These are phyloP conservation scores for Callimorpha dominula DNA, from an alignment of 2,888 invertebrate genomes.

Conservation along the genomic window DNA sequence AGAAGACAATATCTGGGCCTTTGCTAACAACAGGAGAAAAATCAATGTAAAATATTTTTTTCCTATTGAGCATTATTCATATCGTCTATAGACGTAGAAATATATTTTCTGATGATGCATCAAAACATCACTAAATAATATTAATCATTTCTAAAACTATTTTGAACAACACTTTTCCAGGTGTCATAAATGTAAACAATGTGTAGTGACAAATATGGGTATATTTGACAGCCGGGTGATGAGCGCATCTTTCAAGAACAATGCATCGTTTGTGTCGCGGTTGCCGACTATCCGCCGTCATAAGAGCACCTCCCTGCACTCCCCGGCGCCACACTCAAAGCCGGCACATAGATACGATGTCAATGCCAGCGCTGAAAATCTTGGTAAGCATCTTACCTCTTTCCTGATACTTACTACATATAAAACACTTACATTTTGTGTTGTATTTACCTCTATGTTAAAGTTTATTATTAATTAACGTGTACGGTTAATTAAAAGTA, in stretches of 20 bases:
- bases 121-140: background rate
- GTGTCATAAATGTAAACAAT: conserved; percentile 26
- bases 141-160: background rate
- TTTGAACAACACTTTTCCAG: conserved; percentile 3
- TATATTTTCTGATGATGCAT: background rate
- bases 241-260: conserved; percentile 95
- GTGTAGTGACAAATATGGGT: conserved; percentile 52
- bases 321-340: conserved; percentile 89
- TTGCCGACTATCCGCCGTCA: conserved; percentile 95
- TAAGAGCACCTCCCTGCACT: conserved; percentile 92
- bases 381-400: conserved; percentile 83
- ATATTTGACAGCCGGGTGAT: conserved; percentile 88
- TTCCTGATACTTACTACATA: conserved; percentile 6
- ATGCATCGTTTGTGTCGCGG: conserved; percentile 96
- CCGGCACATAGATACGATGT: conserved; percentile 90
- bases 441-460: conserved; percentile 4
- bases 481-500: conserved; percentile 7
- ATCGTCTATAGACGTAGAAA: background rate
- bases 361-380: conserved; percentile 91
- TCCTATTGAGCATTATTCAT: too few species aligned
- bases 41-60: too few species aligned
- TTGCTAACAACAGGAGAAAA: background rate
- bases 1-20: background rate
- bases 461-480: background rate
- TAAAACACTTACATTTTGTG: background rate